A percentile compares a stretch with the other conserved stretches of the same genome.
These are phyloP conservation scores for Phoebastria nigripes DNA, from an alignment of 2,797 vertebrate species.

Conservation along the genomic window DNA sequence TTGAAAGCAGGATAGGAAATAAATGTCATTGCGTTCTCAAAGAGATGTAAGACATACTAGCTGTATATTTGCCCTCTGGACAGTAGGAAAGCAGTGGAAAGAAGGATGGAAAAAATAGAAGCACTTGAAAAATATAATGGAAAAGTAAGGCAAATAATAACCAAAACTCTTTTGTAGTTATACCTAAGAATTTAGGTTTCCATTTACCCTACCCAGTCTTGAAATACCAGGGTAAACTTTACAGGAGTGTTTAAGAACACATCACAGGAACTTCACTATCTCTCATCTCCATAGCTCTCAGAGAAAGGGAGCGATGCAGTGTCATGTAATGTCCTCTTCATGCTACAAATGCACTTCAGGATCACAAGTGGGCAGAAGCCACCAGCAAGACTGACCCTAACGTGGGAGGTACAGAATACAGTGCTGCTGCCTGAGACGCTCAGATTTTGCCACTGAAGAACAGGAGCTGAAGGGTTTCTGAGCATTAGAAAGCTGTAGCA, in stretches of 20 bases:
- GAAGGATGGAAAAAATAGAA: neutral
- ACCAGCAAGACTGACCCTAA: neutral
- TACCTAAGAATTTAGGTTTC: neutral
- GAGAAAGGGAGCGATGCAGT: neutral
- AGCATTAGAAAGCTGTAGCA: neutral
- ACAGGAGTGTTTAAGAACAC: neutral
- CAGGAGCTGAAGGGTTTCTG: neutral
- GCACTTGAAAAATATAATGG: neutral
- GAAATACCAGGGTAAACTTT: neutral
- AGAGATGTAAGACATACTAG: neutral
- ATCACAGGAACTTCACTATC: neutral
- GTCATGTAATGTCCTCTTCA: neutral
- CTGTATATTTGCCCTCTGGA: neutral
- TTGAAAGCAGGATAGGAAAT: slow-evolving; percentile 8
- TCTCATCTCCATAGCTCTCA: neutral
- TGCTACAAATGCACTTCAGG: neutral
- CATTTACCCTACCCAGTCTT: neutral
- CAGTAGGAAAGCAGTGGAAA: neutral
- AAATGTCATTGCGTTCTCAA: slow-evolving; percentile 29
- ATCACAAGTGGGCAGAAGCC: neutral
- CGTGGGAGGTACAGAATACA: neutral
- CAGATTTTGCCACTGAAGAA: neutral
- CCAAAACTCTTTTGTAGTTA: neutral
- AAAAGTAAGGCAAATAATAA: neutral
- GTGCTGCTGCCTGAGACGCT: neutral